Evolutionary conservation across 1,140 invertebrate genomes (phyloP).

Genomic region (Ridgeia piscesae): DNA sequence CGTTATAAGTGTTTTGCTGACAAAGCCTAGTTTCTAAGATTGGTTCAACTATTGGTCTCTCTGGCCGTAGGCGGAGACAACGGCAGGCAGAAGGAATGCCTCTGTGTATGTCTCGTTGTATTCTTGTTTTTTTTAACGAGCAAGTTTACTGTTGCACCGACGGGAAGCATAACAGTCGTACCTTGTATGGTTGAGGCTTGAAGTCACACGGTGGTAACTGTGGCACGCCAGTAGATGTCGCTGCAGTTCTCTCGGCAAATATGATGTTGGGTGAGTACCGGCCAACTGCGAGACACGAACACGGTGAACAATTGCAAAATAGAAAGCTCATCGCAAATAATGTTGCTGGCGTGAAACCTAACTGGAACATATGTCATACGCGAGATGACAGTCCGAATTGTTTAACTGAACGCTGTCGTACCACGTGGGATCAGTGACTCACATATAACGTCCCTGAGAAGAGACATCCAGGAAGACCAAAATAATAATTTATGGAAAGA

Average conservation of each 20-base stretch:
- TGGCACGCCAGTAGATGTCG: constrained; percentile 21
- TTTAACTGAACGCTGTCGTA: neutral
- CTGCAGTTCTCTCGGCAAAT: neutral
- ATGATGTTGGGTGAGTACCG: neutral
- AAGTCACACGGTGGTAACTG: constrained; percentile 50
- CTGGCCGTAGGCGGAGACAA: neutral
- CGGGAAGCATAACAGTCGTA: constrained; percentile 18
- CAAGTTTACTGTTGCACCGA: too few relatives aligned
- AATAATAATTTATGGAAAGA: too few relatives aligned
- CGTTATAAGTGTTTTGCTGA: neutral
- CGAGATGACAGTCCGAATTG: neutral
- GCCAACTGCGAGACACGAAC: neutral
- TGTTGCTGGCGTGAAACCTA: neutral
- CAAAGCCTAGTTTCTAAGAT: neutral
- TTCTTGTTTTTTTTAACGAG: neutral
- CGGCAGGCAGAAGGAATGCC: neutral
- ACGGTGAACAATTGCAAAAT: neutral
- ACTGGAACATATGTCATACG: neutral
- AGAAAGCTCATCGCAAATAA: too few relatives aligned
- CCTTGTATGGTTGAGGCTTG: constrained; percentile 44
- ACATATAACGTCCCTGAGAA: neutral
- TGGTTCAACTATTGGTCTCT: neutral
- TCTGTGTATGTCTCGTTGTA: neutral
- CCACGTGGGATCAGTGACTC: neutral
- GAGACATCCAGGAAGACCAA: too few relatives aligned